phyloP scores from a whole-genome alignment of 2,113 vertebrate species.

The Glaucomys volans region DNA sequence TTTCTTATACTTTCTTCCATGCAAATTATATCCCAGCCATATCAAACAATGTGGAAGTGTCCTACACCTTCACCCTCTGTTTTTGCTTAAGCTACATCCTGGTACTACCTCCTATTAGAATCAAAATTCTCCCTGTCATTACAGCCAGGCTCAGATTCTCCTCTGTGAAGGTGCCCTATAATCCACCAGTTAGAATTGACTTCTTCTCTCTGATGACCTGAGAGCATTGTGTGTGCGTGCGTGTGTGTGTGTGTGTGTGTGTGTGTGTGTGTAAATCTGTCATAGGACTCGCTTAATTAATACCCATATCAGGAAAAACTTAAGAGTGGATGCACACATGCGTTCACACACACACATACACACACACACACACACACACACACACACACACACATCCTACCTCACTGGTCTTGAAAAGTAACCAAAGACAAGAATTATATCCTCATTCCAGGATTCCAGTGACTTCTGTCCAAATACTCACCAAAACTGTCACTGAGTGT shows the following conservation, averaged over 20 bases:
- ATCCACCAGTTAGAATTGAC: neutral
- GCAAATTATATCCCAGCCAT: neutral
- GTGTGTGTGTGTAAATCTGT: neutral
- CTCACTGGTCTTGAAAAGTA: constrained; percentile 33
- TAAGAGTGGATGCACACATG: neutral
- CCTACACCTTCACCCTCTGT: neutral
- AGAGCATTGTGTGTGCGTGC: constrained; percentile 25
- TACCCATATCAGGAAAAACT: neutral
- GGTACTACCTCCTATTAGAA: neutral
- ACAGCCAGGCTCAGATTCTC: neutral
- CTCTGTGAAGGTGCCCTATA: neutral
- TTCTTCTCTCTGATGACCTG: neutral
- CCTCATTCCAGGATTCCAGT: neutral
- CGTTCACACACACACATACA: too few species aligned
- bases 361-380: too few species aligned
- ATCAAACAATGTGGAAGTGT: neutral
- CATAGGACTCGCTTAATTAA: neutral
- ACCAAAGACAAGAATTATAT: neutral
- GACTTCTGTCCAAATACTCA: neutral
- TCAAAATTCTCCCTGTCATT: neutral
- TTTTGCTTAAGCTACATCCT: neutral
- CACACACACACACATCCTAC: neutral
- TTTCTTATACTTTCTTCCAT: neutral
- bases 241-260: too few species aligned
- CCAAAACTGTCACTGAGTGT: neutral